Base-by-base conservation (phyloP, 2,888 invertebrate species). In the Teleiodes luculella region DNA sequence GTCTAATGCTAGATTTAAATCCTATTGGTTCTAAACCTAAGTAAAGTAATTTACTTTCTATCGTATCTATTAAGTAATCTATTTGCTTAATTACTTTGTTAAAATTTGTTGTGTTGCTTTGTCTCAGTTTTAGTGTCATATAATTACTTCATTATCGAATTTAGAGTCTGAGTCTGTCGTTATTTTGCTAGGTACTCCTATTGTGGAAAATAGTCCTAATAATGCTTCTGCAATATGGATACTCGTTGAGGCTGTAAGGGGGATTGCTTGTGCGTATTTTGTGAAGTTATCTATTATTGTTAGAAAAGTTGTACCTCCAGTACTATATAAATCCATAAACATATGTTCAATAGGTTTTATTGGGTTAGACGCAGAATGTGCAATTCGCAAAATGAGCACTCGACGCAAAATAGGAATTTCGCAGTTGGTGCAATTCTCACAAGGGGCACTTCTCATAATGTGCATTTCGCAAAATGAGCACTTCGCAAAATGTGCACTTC, bases 201-300 rank as follows among this genome's bases (percentile, higher is more conserved):
- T 7, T 6, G 60, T 37, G 33, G 64, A 61, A 18, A 66, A 65
- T 48, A 62, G 2, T 0, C 46, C 45, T 0, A 65, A 13, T 52
- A 66, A 20, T 0, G 64, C 59, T 56, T 67, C 64, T 0, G 62
- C 64, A 2, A 66, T 61, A 35, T 61, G 57, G 2, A 65, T 56
- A 18, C 63, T 65, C 5, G 37, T 68, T 14, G 56, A 16, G 5
- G 59, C 64, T 0, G 3, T 28, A 0, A 69, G 33, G 5, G 65
- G 61, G 1, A 62, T 50, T 10, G 66, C 69, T 53, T 66, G 66
- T 2, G 66, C 66, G 1, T 56, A 64, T 57, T 69, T 69, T 0
- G 65, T 57, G 24, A 69, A 69, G 6, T 63, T 66, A 6, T 69
- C 68, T 47, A 68, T 66, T 0, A 67, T 54, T 0, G 67, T 70